Evolutionary conservation across 2,797 vertebrate genomes (phyloP).

Genomic region (Cheirogaleus major): DNA sequence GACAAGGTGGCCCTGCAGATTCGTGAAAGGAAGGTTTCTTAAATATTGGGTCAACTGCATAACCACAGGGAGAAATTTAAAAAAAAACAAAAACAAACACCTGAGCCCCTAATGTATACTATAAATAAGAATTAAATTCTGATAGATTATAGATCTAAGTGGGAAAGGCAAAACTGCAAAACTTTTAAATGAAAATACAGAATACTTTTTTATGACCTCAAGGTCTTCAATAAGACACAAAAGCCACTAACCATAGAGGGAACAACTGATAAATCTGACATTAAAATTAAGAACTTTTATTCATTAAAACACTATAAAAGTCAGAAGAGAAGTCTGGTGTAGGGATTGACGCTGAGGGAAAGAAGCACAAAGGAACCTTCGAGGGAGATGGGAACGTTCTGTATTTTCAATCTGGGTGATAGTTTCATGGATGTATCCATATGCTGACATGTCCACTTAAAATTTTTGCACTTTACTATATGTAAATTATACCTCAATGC

Average conservation of each 20-base stretch:
- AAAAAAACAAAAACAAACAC: background rate
- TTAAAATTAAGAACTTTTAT: background rate
- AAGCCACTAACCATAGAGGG: background rate
- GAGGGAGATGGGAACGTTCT: background rate
- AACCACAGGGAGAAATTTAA: background rate
- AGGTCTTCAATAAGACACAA: background rate
- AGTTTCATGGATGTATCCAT: accelerated
- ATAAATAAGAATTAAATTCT: background rate
- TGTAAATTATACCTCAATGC: background rate
- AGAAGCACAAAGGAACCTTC: too few species aligned
- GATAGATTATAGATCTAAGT: background rate
- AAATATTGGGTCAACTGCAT: background rate
- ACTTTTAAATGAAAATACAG: background rate
- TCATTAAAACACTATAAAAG: background rate
- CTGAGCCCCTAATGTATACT: too few species aligned
- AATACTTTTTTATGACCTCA: too few species aligned
- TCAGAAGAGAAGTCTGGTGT: too few species aligned
- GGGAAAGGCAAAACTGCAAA: background rate
- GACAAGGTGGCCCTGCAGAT: background rate
- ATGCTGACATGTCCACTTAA: background rate
- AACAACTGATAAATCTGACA: background rate
- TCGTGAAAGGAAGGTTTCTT: background rate
- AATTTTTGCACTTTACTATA: background rate
- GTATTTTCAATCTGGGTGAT: background rate
- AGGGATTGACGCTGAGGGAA: background rate